Conservation (phyloP, 2,888 invertebrate genomes). For the Drosophila fungiperda region DNA sequence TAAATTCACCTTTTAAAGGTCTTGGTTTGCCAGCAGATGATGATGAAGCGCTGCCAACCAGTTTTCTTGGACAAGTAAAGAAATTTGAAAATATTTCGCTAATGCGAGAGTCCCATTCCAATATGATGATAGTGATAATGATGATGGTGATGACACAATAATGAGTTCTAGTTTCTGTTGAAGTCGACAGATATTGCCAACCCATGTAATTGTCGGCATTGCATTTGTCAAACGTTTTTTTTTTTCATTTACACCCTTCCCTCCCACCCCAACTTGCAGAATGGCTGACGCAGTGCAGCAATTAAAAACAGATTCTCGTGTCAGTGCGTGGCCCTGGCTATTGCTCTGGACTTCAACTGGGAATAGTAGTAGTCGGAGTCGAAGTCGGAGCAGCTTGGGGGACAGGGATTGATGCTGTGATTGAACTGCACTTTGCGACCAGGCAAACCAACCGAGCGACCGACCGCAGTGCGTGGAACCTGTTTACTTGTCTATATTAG, state of each 20-base stretch:
- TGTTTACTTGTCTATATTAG: conserved; percentile 78
- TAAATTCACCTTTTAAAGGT: conserved; percentile 35
- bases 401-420: conserved; percentile 67
- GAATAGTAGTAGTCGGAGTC: conserved; percentile 33
- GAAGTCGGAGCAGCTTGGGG: conserved; percentile 24
- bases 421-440: conserved; percentile 71
- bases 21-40: conserved; percentile 9
- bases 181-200: conserved; percentile 54
- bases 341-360: conserved; percentile 51
- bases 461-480: conserved; percentile 68
- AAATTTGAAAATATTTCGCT: conserved; percentile 42
- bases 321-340: conserved; percentile 58
- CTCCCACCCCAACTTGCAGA: conserved; percentile 43
- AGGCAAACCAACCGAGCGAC: conserved; percentile 37
- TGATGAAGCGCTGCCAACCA: conserved; percentile 21
- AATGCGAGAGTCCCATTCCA: conserved; percentile 32
- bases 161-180: conserved; percentile 58
- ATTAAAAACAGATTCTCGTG: conserved; percentile 68
- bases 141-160: conserved; percentile 62
- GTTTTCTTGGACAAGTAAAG: conserved; percentile 26
- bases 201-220: conserved; percentile 76
- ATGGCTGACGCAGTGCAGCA: conserved; percentile 74
- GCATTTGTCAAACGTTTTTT: conserved; percentile 75
- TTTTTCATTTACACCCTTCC: conserved; percentile 8
- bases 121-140: conserved; percentile 20